phyloP scores from a whole-genome alignment of 64 coral and sea anemone species.

The Exaiptasia diaphana region DNA sequence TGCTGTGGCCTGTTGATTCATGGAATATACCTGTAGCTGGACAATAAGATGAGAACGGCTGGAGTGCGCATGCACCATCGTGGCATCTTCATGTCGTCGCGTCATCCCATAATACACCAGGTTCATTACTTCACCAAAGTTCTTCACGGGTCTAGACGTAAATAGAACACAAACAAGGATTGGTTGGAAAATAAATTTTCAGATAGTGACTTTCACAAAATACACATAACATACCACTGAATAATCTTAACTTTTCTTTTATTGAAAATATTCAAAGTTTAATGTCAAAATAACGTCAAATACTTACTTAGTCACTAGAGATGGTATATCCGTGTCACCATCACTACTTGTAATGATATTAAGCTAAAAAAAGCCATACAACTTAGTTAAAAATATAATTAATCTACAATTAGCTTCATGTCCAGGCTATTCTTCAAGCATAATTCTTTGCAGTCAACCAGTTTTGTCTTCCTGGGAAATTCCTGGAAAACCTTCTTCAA shows the following conservation, averaged over 20 bases:
- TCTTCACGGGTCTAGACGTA: constrained; percentile 59
- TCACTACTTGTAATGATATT: constrained; percentile 93
- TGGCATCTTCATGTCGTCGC: constrained; percentile 90
- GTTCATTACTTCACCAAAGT: constrained; percentile 88
- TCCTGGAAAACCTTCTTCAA: too few species aligned
- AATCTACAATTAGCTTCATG: background rate
- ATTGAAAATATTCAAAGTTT: too few species aligned
- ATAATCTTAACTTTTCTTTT: too few species aligned
- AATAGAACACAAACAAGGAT: background rate
- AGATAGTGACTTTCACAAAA: background rate
- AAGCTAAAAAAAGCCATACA: constrained; percentile 31
- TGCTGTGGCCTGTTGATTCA: constrained; percentile 57
- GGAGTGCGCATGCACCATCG: constrained; percentile 97
- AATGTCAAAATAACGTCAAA: too few species aligned
- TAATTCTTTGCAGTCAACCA: background rate
- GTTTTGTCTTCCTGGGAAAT: too few species aligned
- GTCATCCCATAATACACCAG: constrained; percentile 90
- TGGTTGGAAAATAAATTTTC: background rate
- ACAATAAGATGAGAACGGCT: constrained; percentile 98
- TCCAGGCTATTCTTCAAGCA: background rate
- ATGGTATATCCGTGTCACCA: constrained; percentile 88
- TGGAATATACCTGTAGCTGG: constrained; percentile 84
- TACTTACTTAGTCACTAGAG: constrained; percentile 78
- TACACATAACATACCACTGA: too few species aligned
- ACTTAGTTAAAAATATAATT: too few species aligned